Conservation (phyloP, 1,140 invertebrate species). For the Drosophila bipectinata region DNA sequence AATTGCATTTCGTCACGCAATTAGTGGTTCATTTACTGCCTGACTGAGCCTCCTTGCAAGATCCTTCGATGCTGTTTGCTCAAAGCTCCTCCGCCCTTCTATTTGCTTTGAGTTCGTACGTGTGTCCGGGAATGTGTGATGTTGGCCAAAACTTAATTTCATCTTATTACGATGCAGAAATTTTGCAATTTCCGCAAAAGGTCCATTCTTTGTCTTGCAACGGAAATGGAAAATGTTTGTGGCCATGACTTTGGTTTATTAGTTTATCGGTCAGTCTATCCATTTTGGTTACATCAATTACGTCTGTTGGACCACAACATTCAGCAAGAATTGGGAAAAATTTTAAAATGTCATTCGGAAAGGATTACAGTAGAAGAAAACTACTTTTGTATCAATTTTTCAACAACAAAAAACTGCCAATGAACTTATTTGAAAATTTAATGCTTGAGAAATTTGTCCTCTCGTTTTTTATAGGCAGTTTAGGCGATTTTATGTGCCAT, state of each 20-base stretch:
- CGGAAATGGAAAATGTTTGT: slow-evolving; percentile 72
- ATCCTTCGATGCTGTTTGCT: slow-evolving; percentile 44
- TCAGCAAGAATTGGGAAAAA: background rate
- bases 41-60: slow-evolving; percentile 59
- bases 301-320: slow-evolving; percentile 13
- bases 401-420: background rate
- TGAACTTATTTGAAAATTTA: background rate
- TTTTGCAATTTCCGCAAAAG: slow-evolving; percentile 79
- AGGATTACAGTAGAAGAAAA: background rate
- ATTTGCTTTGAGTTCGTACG: slow-evolving; percentile 20
- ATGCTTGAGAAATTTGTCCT: background rate
- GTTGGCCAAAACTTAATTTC: slow-evolving; percentile 74
- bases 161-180: slow-evolving; percentile 82
- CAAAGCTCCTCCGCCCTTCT: slow-evolving; percentile 28
- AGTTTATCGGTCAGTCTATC: slow-evolving; percentile 38
- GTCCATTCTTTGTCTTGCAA: slow-evolving; percentile 34
- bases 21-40: slow-evolving; percentile 82
- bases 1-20: slow-evolving; percentile 83
- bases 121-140: slow-evolving; percentile 17
- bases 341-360: background rate
- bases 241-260: slow-evolving; percentile 48
- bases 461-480: background rate
- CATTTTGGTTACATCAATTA: slow-evolving; percentile 38
- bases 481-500: background rate
- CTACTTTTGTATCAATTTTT: background rate